Conservation (phyloP, 2,113 vertebrate species). For the Muntiacus reevesi region DNA sequence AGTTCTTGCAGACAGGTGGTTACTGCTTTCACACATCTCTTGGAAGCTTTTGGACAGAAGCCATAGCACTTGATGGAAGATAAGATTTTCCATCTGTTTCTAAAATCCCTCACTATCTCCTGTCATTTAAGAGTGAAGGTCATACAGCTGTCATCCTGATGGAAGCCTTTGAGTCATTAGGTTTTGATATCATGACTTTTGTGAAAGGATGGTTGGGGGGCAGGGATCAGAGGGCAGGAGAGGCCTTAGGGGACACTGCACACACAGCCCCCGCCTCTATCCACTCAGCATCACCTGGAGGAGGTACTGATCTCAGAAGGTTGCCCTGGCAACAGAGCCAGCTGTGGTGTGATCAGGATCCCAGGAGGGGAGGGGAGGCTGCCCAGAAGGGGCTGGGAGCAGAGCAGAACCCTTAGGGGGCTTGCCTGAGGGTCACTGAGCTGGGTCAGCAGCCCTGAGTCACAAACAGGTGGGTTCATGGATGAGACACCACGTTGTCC, state of each 20-base stretch:
- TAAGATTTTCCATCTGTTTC: neutral
- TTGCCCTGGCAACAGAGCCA: neutral
- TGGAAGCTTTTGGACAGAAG: constrained; percentile 36
- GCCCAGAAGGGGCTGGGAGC: too few species aligned
- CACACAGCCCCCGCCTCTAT: rapidly evolving
- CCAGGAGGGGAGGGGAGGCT: rapidly evolving
- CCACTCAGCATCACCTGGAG: rapidly evolving
- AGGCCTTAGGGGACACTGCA: neutral
- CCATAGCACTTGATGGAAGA: neutral
- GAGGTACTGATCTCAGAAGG: neutral
- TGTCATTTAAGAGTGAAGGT: neutral
- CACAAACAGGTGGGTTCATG: rapidly evolving
- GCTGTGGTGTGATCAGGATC: neutral
- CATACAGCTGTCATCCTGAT: too few species aligned
- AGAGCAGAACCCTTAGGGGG: neutral
- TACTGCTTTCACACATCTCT: constrained; percentile 21
- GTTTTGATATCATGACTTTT: neutral
- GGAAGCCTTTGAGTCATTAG: neutral
- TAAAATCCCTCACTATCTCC: neutral
- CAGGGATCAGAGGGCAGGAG: too few species aligned
- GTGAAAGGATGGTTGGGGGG: rapidly evolving
- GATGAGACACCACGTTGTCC: neutral
- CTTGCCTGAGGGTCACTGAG: neutral
- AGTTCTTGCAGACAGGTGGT: neutral
- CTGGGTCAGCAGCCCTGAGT: neutral